A percentile compares a stretch with the other conserved stretches of the same genome.
These are phyloP conservation scores for Ceratosolen fusciceps DNA, from an alignment of 1,140 invertebrate species.

Conservation along the genomic window DNA sequence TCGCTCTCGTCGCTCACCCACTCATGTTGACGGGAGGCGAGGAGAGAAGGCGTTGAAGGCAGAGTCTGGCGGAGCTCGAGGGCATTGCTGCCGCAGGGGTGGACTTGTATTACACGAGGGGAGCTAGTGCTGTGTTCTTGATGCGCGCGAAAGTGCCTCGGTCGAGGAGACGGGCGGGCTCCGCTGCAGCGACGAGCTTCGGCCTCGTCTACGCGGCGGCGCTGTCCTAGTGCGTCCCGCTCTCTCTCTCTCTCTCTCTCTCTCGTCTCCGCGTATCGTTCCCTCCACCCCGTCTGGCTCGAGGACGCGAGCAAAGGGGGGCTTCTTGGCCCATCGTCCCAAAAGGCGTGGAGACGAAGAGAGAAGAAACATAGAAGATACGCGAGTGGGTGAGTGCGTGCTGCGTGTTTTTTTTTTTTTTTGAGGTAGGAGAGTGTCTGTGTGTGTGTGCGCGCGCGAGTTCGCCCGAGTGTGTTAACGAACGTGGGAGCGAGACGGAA, in stretches of 20 bases:
- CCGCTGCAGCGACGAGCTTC: constrained; percentile 45
- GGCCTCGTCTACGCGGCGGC: constrained; percentile 62
- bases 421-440: neutral
- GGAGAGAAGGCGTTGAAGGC: too few relatives aligned
- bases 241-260: too few relatives aligned
- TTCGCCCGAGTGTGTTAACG: too few relatives aligned
- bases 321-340: too few relatives aligned
- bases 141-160: constrained; percentile 58
- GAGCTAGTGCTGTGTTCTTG: constrained; percentile 47
- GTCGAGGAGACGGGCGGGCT: constrained; percentile 54
- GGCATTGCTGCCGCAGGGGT: neutral
- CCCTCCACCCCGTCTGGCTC: neutral
- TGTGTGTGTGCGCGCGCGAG: neutral
- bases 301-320: neutral
- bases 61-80: neutral
- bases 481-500: neutral
- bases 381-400: too few relatives aligned
- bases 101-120: neutral
- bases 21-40: too few relatives aligned
- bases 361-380: neutral
- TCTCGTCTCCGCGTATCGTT: neutral
- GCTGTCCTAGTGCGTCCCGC: constrained; percentile 56
- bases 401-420: too few relatives aligned
- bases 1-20: too few relatives aligned
- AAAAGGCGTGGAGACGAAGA: too few relatives aligned